Evolutionary conservation across 2,113 vertebrate genomes (phyloP), one percentile per base, ranked within the genome.

Genomic region (Tapirus terrestris): DNA sequence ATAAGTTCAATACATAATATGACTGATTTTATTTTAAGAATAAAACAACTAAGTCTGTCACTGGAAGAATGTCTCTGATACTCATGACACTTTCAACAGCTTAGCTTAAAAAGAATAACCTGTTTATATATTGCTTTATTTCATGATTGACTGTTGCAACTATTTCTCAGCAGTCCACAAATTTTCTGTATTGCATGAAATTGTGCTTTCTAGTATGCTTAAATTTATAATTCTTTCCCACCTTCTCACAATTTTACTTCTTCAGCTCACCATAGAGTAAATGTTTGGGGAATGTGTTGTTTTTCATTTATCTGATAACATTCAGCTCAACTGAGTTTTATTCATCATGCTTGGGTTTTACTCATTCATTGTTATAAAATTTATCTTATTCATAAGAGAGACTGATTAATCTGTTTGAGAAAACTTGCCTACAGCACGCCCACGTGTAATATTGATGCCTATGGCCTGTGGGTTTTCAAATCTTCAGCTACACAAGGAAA

Each of bases 321-420:
- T 89, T 80, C 17, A 85, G 12, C 18, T 75, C 21, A 88, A 12
- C 17, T 2, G 13, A 70, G 6, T 92, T 97, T 91, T 94, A 91
- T 45, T 93, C 11, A 70, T 83, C 5, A 43, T 0, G 0, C 58
- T 80, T 56, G 25, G 6, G 1, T 63, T 94, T 94, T n/a, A 97
- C 68, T 92, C 14, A 51, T n/a, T 96, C 36, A 39, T 67, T 88
- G 17, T 70, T 84, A 94, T 8, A 94, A 91, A 92, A 89, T 94
- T 23, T 80, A 56, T 89, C 43, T 89, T 75, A 58, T 39, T 67
- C 12, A 16, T 65, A 91, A 76, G 18, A 33, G 16, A 96, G 17
- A 70, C 13, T 91, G 45, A 85, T 92, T 89, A 68, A 95, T 89
- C 9, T 91, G 25, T 89, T 79, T 89, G n/a, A 76, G 31, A 94